Evolutionary conservation across 2,797 vertebrate species (phyloP).

Genomic region (Anabacerthia variegaticeps): DNA sequence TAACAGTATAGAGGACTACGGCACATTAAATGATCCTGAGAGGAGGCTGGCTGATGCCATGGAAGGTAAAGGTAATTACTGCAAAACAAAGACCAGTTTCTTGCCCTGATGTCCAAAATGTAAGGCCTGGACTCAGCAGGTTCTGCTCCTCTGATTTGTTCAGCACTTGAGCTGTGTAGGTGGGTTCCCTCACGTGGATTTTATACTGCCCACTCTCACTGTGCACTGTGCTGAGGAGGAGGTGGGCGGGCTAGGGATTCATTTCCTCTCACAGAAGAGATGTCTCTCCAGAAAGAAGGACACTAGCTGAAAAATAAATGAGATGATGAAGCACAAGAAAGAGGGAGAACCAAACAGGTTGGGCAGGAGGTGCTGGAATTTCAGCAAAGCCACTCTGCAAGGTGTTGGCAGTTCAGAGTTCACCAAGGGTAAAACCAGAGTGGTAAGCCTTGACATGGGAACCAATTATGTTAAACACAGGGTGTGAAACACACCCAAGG

Average conservation of each 20-base stretch:
- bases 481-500: background rate
- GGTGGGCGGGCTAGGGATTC: background rate
- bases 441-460: background rate
- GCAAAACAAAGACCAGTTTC: background rate
- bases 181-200: background rate
- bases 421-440: background rate
- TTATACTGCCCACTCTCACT: background rate
- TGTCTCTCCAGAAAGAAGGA: background rate
- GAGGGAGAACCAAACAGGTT: background rate
- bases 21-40: background rate
- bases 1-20: background rate
- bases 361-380: slow-evolving; percentile 8
- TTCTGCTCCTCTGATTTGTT: background rate
- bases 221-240: background rate
- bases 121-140: background rate
- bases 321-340: background rate
- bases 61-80: background rate
- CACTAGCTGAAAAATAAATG: background rate
- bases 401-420: background rate
- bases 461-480: background rate
- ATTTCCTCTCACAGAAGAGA: background rate
- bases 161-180: background rate
- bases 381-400: background rate
- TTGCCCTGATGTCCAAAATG: background rate
- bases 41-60: background rate